These are phyloP conservation scores for Allygus modestus DNA, from an alignment of 2,888 invertebrate species.

Conservation along the genomic window DNA sequence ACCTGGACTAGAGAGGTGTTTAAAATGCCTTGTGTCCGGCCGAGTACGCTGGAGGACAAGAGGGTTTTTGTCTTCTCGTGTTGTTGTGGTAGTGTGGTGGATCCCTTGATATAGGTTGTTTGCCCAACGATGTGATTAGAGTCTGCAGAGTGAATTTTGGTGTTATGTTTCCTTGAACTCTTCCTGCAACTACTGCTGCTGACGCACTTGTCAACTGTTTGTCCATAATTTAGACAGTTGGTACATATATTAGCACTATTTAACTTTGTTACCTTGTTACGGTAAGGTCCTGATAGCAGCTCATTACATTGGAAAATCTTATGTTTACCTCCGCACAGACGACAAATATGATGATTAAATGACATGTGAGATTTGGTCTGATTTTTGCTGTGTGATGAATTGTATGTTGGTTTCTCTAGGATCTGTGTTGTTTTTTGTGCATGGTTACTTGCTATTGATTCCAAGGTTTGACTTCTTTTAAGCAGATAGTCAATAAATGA, in stretches of 20 bases:
- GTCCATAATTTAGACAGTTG: background rate
- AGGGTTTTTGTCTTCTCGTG: background rate
- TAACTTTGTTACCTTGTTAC: background rate
- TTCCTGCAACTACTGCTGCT: background rate
- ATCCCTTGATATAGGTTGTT: background rate
- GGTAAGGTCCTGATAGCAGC: background rate
- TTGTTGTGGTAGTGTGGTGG: background rate
- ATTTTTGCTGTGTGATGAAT: background rate
- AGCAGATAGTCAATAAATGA: background rate
- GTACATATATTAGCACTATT: background rate
- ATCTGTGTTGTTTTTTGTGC: too few species aligned
- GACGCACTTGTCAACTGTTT: background rate
- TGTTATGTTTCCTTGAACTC: background rate
- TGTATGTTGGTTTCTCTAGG: background rate
- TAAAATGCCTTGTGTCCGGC: background rate
- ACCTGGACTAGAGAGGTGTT: background rate
- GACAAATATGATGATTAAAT: background rate
- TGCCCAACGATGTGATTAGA: background rate
- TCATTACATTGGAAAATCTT: background rate
- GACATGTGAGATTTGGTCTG: background rate
- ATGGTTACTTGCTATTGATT: background rate
- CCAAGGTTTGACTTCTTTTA: background rate
- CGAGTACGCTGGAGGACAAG: background rate
- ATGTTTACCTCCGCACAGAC: conserved; percentile 8
- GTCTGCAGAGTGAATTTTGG: background rate